A percentile compares a stretch with the other conserved stretches of the same genome.
phyloP scores from a whole-genome alignment of 2,113 vertebrate genomes.

The Ophthalmolycus amberensis region DNA sequence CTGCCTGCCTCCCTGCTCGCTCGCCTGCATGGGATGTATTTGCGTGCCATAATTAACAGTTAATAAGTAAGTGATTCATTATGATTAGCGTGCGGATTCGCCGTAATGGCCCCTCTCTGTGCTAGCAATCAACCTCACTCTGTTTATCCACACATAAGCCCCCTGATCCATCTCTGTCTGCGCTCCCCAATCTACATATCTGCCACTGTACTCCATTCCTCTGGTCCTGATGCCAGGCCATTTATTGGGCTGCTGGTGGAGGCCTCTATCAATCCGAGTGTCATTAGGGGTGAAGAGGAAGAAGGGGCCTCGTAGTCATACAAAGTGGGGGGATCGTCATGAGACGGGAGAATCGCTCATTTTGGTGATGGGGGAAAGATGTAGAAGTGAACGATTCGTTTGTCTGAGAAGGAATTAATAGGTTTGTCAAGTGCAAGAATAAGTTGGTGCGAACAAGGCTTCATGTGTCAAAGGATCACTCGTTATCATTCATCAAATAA shows the following conservation, averaged over 20 bases:
- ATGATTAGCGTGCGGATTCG: constrained; percentile 84
- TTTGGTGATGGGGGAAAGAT: constrained; percentile 44
- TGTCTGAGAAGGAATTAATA: constrained; percentile 49
- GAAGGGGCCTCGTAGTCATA: constrained; percentile 63
- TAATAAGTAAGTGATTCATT: constrained; percentile 90
- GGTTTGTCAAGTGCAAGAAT: constrained; percentile 45
- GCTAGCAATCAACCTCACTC: constrained; percentile 83
- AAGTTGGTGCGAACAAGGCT: constrained; percentile 39
- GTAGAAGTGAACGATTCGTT: constrained; percentile 54
- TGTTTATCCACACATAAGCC: constrained; percentile 81
- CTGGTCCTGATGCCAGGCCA: constrained; percentile 70
- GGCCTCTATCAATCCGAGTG: constrained; percentile 78
- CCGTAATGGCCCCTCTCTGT: constrained; percentile 83
- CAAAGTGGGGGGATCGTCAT: constrained; percentile 45
- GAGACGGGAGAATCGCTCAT: constrained; percentile 48
- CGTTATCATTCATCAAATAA: constrained; percentile 59
- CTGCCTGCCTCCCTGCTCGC: constrained; percentile 58
- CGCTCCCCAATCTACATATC: constrained; percentile 76
- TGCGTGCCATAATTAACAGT: constrained; percentile 85
- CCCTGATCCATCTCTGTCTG: constrained; percentile 84
- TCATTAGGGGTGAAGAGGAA: constrained; percentile 73
- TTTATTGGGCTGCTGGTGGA: constrained; percentile 78
- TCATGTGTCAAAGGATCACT: constrained; percentile 69
- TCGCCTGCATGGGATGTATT: constrained; percentile 82
- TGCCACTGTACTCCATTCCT: constrained; percentile 67